Evolutionary conservation across 2,797 vertebrate species (phyloP).

Genomic region (Enteromius trimaculatus): DNA sequence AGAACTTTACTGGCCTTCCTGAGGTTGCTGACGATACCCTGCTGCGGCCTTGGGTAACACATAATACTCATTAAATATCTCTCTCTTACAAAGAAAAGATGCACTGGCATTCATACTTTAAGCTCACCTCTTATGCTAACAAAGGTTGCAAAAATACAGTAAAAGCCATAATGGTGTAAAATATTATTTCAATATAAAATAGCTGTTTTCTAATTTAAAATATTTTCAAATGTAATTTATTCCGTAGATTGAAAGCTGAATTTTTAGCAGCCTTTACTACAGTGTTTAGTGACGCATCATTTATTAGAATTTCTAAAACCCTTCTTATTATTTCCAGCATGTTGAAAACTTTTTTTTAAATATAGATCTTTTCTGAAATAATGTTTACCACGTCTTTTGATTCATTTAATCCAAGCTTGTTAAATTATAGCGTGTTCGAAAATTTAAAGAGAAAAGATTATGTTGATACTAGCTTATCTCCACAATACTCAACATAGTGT

Average conservation of each 20-base stretch:
- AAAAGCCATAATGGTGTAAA: neutral
- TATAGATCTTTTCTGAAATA: neutral
- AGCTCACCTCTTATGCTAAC: neutral
- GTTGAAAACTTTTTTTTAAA: neutral
- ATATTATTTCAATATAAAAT: neutral
- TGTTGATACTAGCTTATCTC: neutral
- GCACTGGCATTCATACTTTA: neutral
- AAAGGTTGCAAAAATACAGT: neutral
- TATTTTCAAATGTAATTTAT: neutral
- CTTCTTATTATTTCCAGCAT: neutral
- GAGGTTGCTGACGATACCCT: conserved; percentile 90
- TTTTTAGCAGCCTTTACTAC: neutral
- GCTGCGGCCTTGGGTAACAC: conserved; percentile 89
- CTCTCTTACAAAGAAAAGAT: neutral
- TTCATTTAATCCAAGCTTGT: neutral
- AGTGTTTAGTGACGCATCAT: neutral
- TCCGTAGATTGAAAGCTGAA: neutral
- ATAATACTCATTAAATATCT: conserved; percentile 14
- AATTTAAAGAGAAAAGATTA: neutral
- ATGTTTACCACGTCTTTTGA: neutral
- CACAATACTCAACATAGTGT: neutral
- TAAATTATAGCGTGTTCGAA: neutral
- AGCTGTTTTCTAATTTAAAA: neutral
- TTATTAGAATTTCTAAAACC: neutral
- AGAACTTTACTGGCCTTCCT: conserved; percentile 90